Base-by-base conservation (phyloP, 2,888 invertebrate genomes). In the Camponotus fellah region DNA sequence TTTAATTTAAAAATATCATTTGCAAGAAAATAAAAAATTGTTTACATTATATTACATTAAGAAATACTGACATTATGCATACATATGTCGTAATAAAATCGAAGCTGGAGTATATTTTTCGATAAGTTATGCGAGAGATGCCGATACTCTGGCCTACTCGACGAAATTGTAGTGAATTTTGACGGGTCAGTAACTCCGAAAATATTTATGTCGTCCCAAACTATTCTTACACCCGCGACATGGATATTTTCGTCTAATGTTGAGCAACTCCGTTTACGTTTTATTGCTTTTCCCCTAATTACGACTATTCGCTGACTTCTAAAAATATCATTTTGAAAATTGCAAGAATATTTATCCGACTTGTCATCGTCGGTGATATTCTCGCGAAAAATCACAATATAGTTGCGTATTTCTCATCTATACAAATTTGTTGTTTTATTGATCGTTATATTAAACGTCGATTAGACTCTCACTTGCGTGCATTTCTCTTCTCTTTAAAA, bases 161-260 rank as follows among this genome's bases (percentile, higher is more conserved):
- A 81, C 88, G 76, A 86, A 87, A 88, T 87, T 69, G 82, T 66
- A 56, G 85, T 81, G 77, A 86, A 85, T 92, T 91, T 92, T 91
- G 91, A 92, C 92, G 90, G 91, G 88, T 91, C 92, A 89, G 89
- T 91, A 92, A 90, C 90, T 88, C 91, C 85, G 88, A 87, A 87
- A 89, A 90, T 89, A 92, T 92, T 92, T 92, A 92, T 90, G 87
- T 86, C 90, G 84, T 87, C 80, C 86, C 82, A 83, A 81, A 86
- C 91, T 88, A 88, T 92, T 92, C 91, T 91, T 88, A 89, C 85
- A 80, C 90, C 85, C 86, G 82, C 86, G 89, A 86, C 85, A 85
- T 68, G 77, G 88, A 83, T 91, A 90, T 90, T 90, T 88, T 89
- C 85, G 86, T 87, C 86, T 85, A 88, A 89, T 88, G 89, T 91